phyloP scores from a whole-genome alignment of 2,888 invertebrate genomes.

The Phanerotoma sp. region DNA sequence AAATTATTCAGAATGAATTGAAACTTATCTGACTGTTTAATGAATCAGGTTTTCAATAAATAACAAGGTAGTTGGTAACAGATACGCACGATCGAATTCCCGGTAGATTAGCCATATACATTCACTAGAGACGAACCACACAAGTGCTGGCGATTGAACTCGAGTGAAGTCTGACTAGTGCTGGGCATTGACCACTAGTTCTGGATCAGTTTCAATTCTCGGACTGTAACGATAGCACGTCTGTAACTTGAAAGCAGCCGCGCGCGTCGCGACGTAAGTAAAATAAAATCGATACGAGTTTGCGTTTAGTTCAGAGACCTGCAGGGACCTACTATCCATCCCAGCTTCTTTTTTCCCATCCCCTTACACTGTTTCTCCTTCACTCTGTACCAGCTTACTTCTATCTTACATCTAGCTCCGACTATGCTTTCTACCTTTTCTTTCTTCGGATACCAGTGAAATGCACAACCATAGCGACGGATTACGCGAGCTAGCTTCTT shows the following conservation, averaged over 20 bases:
- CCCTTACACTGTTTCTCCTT: neutral
- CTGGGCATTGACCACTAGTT: constrained; percentile 7
- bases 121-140: neutral
- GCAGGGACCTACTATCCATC: neutral
- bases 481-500: constrained; percentile 45
- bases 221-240: neutral
- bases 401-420: constrained; percentile 9
- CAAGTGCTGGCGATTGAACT: constrained; percentile 3
- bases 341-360: neutral
- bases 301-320: constrained; percentile 26
- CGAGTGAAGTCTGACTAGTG: constrained; percentile 11
- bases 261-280: constrained; percentile 38
- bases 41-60: too few species aligned
- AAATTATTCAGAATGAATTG: too few species aligned
- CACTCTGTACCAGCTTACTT: constrained; percentile 18
- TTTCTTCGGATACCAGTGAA: constrained; percentile 41
- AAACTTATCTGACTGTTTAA: too few species aligned
- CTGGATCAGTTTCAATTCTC: constrained; percentile 2
- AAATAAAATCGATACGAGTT: constrained; percentile 54
- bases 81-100: constrained; percentile 14
- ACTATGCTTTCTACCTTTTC: constrained; percentile 24
- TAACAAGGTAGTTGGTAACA: too few species aligned
- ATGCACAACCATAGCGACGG: constrained; percentile 49
- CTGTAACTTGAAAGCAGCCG: constrained; percentile 24
- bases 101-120: too few species aligned